Percentiles rank a stretch among this genome's conserved stretches.
Conservation (phyloP, 2,113 vertebrate species). For the Chroicocephalus ridibundus region DNA sequence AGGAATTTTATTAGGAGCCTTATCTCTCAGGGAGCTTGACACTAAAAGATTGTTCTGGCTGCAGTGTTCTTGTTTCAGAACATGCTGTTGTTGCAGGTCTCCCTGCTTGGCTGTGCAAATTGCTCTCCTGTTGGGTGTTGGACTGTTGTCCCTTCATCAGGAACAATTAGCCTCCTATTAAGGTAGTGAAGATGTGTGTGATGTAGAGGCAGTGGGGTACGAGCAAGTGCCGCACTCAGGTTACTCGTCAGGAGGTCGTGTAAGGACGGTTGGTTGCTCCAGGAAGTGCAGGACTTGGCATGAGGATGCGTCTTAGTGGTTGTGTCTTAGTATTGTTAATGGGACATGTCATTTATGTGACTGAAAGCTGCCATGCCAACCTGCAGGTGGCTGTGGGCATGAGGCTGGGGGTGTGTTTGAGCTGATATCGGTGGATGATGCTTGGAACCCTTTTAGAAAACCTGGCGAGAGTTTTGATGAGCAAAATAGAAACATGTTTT, state of each 20-base stretch:
- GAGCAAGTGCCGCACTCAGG: neutral
- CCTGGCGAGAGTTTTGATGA: conserved; percentile 5
- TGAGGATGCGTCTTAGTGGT: neutral
- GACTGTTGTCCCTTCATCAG: neutral
- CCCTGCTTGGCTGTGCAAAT: neutral
- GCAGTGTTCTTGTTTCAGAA: neutral
- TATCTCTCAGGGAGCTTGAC: neutral
- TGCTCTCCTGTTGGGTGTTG: neutral
- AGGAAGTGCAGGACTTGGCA: neutral
- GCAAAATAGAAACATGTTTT: conserved; percentile 24
- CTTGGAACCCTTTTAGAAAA: conserved; percentile 1
- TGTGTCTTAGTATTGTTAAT: neutral
- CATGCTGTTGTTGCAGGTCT: neutral
- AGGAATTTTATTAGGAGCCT: neutral
- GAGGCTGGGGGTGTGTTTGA: neutral
- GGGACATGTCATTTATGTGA: neutral
- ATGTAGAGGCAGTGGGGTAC: neutral
- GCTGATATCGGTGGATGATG: neutral
- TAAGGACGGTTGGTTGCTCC: neutral
- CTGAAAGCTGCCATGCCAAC: neutral
- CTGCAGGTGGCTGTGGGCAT: neutral
- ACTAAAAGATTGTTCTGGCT: neutral
- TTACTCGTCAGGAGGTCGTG: neutral
- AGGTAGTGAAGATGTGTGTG: neutral
- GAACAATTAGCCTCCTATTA: neutral